Conservation (phyloP, 2,888 invertebrate genomes). For the Lycophotia porphyrea region DNA sequence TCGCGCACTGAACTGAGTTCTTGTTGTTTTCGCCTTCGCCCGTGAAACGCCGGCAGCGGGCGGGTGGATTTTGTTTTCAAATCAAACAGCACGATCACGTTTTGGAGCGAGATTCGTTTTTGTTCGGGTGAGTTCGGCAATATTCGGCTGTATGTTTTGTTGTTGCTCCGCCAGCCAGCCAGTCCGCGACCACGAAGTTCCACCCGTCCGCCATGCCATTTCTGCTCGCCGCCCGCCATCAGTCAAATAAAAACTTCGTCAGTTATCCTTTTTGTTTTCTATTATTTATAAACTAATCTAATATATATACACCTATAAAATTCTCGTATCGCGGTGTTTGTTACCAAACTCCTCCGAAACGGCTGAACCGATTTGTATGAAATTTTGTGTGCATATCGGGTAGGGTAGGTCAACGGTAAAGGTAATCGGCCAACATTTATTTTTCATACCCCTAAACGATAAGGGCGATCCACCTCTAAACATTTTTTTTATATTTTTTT, state of each 20-base stretch:
- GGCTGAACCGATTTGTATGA: no score
- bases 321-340: no score
- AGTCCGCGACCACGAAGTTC: conserved; percentile 51
- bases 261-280: conserved; percentile 32
- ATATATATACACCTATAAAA: no score
- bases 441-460: no score
- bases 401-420: no score
- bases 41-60: conserved; percentile 71
- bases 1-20: conserved; percentile 87
- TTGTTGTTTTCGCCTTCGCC: conserved; percentile 70
- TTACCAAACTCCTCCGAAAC: no score
- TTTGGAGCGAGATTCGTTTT: conserved; percentile 87
- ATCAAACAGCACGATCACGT: conserved; percentile 87
- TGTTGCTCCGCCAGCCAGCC: conserved; percentile 71
- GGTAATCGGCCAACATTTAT: no score
- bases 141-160: conserved; percentile 80
- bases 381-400: no score
- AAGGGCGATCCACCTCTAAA: no score
- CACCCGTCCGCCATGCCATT: conserved; percentile 21
- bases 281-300: no score
- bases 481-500: no score
- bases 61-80: conserved; percentile 87
- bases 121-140: conserved; percentile 80
- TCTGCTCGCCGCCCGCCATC: conserved; percentile 21
- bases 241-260: conserved; percentile 38